Conservation (phyloP, 30 jellyfish, hydroid and myxozoan genomes). For the Clytia hemisphaerica region DNA sequence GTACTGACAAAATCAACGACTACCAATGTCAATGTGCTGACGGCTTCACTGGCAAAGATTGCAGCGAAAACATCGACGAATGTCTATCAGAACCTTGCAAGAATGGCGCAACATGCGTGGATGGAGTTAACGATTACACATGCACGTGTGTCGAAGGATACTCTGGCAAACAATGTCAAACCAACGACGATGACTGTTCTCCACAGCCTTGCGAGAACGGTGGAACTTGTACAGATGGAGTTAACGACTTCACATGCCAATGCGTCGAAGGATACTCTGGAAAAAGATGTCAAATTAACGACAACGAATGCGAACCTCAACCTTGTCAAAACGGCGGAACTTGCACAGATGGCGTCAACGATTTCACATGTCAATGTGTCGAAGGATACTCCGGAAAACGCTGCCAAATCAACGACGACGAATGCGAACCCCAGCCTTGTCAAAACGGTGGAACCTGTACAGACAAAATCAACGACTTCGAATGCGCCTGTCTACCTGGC, state of each 20-base stretch:
- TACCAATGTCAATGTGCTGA: slow-evolving; percentile 49
- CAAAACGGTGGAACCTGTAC: slow-evolving; percentile 41
- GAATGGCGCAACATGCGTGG: slow-evolving; percentile 52
- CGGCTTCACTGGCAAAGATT: slow-evolving; percentile 53
- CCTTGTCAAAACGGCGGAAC: slow-evolving; percentile 24
- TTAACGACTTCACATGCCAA: slow-evolving; percentile 32
- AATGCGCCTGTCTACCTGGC: slow-evolving; percentile 36
- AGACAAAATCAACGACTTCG: slow-evolving; percentile 37
- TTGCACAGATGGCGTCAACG: slow-evolving; percentile 27
- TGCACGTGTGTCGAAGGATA: slow-evolving; percentile 44
- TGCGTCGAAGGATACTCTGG: slow-evolving; percentile 38
- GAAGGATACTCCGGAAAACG: slow-evolving; percentile 14
- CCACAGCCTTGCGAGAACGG: slow-evolving; percentile 42
- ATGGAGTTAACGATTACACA: slow-evolving; percentile 29
- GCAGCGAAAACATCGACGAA: slow-evolving; percentile 48
- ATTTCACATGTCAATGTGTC: slow-evolving; percentile 11
- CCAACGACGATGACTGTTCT: slow-evolving; percentile 35
- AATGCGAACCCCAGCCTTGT: slow-evolving; percentile 41
- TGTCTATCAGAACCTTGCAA: slow-evolving; percentile 58
- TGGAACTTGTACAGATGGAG: slow-evolving; percentile 49
- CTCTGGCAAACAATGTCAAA: slow-evolving; percentile 38
- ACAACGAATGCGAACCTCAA: slow-evolving; percentile 19
- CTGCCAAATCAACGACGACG: slow-evolving; percentile 28
- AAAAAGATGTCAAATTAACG: slow-evolving; percentile 12
- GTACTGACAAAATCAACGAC: slow-evolving; percentile 45